Conservation (phyloP, 2,888 invertebrate genomes). For the Hypselothyrea guttata region DNA sequence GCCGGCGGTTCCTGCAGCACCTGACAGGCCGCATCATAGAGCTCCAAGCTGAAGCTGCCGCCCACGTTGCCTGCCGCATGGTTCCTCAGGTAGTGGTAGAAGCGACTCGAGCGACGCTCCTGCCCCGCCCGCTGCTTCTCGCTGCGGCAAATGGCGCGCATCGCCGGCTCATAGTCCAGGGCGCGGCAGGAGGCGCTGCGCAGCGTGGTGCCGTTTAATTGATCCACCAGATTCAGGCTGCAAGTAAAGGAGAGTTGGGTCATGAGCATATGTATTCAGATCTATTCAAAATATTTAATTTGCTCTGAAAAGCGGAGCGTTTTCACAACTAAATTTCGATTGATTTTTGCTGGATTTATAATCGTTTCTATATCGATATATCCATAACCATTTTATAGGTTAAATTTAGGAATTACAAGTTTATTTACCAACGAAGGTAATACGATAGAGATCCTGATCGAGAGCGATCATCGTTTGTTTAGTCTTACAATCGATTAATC, state of each 20-base stretch:
- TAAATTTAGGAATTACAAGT: too few species aligned
- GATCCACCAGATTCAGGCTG: constrained; percentile 83
- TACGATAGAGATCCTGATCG: too few species aligned
- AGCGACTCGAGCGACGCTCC: constrained; percentile 88
- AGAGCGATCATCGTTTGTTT: too few species aligned
- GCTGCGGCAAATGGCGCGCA: constrained; percentile 87
- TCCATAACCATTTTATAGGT: too few species aligned
- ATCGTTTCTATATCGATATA: too few species aligned
- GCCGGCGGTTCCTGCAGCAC: constrained; percentile 45
- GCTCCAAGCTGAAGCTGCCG: constrained; percentile 83
- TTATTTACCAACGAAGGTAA: too few species aligned
- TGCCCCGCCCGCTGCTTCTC: constrained; percentile 85
- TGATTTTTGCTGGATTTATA: too few species aligned
- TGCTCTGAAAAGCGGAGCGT: too few species aligned
- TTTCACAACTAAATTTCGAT: too few species aligned
- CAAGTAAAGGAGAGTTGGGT: constrained; percentile 48
- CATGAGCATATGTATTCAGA: too few species aligned
- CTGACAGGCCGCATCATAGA: constrained; percentile 83
- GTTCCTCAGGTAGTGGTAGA: constrained; percentile 89
- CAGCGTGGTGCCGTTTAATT: constrained; percentile 83
- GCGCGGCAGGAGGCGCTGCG: constrained; percentile 84
- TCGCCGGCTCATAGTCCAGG: constrained; percentile 87
- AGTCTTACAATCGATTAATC: too few species aligned
- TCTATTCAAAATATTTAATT: too few species aligned
- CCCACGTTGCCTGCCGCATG: constrained; percentile 80